phyloP scores from a whole-genome alignment of 2,888 invertebrate genomes.

The Megalurothrips usitatus region DNA sequence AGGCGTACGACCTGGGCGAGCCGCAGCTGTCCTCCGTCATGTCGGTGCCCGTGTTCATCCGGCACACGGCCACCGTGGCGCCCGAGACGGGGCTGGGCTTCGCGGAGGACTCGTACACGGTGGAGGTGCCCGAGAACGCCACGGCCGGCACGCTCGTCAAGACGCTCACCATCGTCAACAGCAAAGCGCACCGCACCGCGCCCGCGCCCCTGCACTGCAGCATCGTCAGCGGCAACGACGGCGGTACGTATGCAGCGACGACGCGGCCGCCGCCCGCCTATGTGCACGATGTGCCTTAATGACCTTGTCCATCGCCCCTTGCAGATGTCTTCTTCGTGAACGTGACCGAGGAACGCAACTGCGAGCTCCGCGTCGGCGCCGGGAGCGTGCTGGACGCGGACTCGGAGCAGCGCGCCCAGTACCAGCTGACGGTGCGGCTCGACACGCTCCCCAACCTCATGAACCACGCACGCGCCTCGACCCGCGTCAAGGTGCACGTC shows the following conservation, averaged over 20 bases:
- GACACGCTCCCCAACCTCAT: slow-evolving; percentile 76
- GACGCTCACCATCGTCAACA: slow-evolving; percentile 68
- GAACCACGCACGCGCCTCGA: slow-evolving; percentile 68
- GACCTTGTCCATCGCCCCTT: slow-evolving; percentile 41
- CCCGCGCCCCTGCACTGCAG: slow-evolving; percentile 70
- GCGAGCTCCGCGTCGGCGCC: slow-evolving; percentile 68
- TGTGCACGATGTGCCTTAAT: no score
- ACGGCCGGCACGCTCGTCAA: slow-evolving; percentile 62
- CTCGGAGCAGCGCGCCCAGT: slow-evolving; percentile 69
- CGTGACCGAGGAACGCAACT: slow-evolving; percentile 74
- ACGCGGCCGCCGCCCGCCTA: not conserved
- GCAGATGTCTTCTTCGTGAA: slow-evolving; percentile 66
- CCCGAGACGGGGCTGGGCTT: slow-evolving; percentile 78
- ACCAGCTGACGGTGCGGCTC: slow-evolving; percentile 69
- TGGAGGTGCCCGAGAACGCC: slow-evolving; percentile 76
- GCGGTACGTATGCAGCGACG: slow-evolving; percentile 49
- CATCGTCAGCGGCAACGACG: slow-evolving; percentile 71
- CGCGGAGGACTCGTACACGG: slow-evolving; percentile 78
- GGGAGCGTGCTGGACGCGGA: slow-evolving; percentile 71
- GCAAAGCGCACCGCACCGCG: slow-evolving; percentile 61
- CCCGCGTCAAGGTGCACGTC: slow-evolving; percentile 73
- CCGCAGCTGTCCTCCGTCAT: slow-evolving; percentile 77
- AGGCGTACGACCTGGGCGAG: slow-evolving; percentile 81
- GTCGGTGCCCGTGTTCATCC: slow-evolving; percentile 75
- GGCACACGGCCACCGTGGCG: slow-evolving; percentile 70